Percentiles rank a stretch among this genome's conserved stretches.
Evolutionary conservation across 2,113 vertebrate genomes (phyloP).

Genomic region (Promerops cafer): DNA sequence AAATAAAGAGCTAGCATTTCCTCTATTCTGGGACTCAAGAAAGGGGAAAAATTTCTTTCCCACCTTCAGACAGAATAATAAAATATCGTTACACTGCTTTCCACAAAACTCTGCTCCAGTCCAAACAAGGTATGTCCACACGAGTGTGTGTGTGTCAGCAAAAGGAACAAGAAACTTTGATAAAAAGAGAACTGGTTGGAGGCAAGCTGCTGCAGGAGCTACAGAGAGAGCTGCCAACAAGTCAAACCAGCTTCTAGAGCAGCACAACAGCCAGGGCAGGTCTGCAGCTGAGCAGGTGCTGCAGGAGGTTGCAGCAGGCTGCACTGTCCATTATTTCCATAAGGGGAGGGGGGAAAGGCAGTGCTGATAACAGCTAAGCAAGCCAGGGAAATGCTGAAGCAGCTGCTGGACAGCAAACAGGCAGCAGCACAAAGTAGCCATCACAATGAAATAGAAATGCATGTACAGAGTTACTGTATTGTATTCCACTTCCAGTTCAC

Average conservation of each 20-base stretch:
- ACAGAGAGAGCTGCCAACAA: not conserved
- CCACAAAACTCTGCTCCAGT: not conserved
- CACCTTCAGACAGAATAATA: not conserved
- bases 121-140: not conserved
- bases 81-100: not conserved
- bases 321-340: not conserved
- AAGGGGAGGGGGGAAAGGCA: not conserved
- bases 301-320: not conserved
- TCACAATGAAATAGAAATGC: not conserved
- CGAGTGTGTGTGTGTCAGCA: not conserved
- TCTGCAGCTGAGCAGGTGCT: not conserved
- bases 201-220: slow-evolving; percentile 6
- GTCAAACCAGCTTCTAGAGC: not conserved
- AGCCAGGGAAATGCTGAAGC: not conserved
- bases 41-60: not conserved
- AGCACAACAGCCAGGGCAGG: not conserved
- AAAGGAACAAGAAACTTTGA: not conserved
- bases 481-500: not conserved
- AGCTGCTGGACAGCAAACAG: not conserved
- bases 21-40: not conserved
- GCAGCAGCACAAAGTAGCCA: not conserved
- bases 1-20: not conserved
- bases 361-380: not conserved
- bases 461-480: not conserved
- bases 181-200: not conserved